Percentiles rank a stretch among this genome's conserved stretches.
These are phyloP conservation scores for Parotia lawesii DNA, from an alignment of 2,113 vertebrate genomes.

Conservation along the genomic window DNA sequence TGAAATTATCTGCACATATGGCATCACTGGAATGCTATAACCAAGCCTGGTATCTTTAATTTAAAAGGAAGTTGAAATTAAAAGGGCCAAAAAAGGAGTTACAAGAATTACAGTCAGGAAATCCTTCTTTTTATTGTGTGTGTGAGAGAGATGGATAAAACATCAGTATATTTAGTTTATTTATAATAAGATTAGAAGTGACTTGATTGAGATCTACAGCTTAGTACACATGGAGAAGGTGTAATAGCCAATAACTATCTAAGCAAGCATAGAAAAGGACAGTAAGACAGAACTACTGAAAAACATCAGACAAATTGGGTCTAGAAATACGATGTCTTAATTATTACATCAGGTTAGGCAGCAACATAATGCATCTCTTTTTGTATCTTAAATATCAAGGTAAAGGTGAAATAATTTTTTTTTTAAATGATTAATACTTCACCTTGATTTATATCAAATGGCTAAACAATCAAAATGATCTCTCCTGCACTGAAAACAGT, in stretches of 20 bases:
- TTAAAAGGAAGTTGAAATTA: slow-evolving; percentile 33
- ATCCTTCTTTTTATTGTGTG: neutral
- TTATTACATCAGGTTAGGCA: neutral
- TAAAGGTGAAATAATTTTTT: neutral
- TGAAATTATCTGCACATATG: slow-evolving; percentile 59
- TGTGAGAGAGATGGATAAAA: neutral
- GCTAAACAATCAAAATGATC: neutral
- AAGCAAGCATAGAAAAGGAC: neutral
- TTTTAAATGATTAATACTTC: neutral
- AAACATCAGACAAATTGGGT: neutral
- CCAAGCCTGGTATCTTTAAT: neutral
- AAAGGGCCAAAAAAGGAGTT: neutral
- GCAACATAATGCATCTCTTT: neutral
- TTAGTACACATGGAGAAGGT: neutral
- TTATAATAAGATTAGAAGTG: neutral
- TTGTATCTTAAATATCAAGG: neutral
- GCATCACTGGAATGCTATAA: slow-evolving; percentile 23
- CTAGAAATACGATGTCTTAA: neutral
- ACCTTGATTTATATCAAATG: neutral
- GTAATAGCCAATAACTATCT: neutral
- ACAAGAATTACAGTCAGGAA: neutral
- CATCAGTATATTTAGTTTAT: neutral
- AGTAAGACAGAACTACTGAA: neutral
- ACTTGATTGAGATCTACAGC: neutral
- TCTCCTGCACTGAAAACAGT: neutral